Base-by-base conservation (phyloP, 2,113 vertebrate species). In the Hydrolagus affinis region DNA sequence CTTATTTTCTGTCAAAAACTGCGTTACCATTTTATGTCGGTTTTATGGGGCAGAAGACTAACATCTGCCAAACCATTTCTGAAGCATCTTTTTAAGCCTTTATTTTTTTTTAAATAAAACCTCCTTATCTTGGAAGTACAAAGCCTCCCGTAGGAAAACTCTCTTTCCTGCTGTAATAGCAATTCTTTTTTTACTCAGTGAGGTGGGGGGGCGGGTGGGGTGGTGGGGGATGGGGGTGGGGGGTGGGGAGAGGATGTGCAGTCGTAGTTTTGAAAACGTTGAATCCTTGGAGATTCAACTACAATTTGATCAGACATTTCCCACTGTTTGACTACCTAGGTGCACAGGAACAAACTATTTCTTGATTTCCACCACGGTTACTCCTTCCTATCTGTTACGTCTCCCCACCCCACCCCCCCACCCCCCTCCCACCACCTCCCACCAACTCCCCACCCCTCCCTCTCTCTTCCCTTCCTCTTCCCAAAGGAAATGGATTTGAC, bases 41-140 rank as follows among this genome's bases (percentile, higher is more conserved):
- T 28, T 19, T 59, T 64, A 66, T 21, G 25, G 28, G n/a, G n/a
- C n/a, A n/a, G n/a, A n/a, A n/a, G n/a, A n/a, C n/a, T n/a, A n/a
- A 62, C 78, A 66, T 83, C 28, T 83, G 78, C 66, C 66, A 66
- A 83, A 83, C 19, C 78, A 32, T 60, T 83, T 83, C 28, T 66
- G 62, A 66, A 83, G 21, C 32, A 66, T 19, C 32, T 72, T 83
- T 25, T 83, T 30, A 66, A 68, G 28, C 66, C 77, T 19, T 64
- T 64, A 25, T n/a, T n/a, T 44, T 44, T 44, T 44, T 44, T 44
- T 44, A 44, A 44, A 44, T 3, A 44, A 44, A 44, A 44, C 6
- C n/a, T n/a, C n/a, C n/a, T n/a, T 64, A 64, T 9, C 64, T 30
- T 64, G 25, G 21, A 83, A 64, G 56, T 83, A 83, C 78, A 83